Base-by-base conservation (phyloP, 2,797 vertebrate genomes). In the Pseudochirops cupreus region DNA sequence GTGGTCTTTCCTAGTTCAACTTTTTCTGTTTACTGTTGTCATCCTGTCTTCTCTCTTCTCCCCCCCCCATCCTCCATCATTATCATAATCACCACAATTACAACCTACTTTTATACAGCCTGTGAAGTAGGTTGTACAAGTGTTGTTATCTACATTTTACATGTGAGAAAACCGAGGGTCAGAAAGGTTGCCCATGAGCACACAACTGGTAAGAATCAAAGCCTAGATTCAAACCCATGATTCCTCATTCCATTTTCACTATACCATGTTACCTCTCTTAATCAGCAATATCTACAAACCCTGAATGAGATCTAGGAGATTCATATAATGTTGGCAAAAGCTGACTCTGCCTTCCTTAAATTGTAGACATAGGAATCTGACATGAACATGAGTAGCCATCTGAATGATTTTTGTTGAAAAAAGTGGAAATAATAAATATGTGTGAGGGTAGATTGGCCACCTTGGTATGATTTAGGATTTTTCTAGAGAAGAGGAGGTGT, bases 401-500 rank as follows among this genome's bases (percentile, higher is more conserved):
- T 50, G 28, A 52, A 16, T 95, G 46, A 6, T 31, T 96, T 92
- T 93, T 62, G 90, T 13, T 95, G 91, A 28, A 55, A 90, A 13
- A 39, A 7, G 29, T 46, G 74, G 57, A 54, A 28, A 92, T 1
- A 55, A 0, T 67, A 55, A 54, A 4, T 67, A 12, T 91, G 90
- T 91, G 33, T 97, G 39, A 62, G 11, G 1, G 53, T 58, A 87
- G 92, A 90, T 90, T 5, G 28, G 5, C 12, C 89, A 91, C 24
- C n/a, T 90, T 55, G 91, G 56, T 58, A 95, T 50, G 4, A 33
- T 16, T 57, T 92, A 96, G 87, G 53, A 92, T 56, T 95, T 54
- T 96, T 21, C 33, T 91, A 29, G 93, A 90, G 26, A 87, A 50
- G 53, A 11, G 54, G 39, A 54, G 55, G 29, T 33, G 1, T 91